Evolutionary conservation across 2,888 invertebrate species (phyloP).

Genomic region (Bhutanitis thaidina): DNA sequence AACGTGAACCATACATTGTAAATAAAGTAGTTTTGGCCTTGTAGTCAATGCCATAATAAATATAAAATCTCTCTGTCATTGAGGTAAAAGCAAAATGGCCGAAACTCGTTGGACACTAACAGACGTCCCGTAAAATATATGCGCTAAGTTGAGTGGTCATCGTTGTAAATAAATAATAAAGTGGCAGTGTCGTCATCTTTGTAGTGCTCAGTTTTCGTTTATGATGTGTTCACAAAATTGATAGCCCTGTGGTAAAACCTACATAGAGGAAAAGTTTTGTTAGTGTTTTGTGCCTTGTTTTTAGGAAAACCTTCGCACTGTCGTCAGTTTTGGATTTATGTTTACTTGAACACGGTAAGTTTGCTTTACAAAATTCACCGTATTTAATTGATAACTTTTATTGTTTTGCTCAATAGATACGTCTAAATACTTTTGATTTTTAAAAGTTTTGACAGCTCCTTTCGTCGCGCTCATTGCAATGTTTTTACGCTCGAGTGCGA

Average conservation of each 20-base stretch:
- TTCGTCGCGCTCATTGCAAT: conserved; percentile 44
- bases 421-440: conserved; percentile 49
- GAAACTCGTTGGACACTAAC: conserved; percentile 58
- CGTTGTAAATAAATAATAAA: conserved; percentile 62
- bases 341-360: conserved; percentile 70
- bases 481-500: conserved; percentile 39
- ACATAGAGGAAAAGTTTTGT: conserved; percentile 47
- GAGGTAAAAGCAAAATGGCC: conserved; percentile 61
- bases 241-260: conserved; percentile 42
- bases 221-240: conserved; percentile 51
- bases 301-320: conserved; percentile 55
- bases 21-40: no score
- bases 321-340: conserved; percentile 74
- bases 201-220: conserved; percentile 54
- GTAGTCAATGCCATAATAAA: no score
- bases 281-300: conserved; percentile 73
- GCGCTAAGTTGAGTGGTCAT: conserved; percentile 46
- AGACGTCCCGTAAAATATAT: conserved; percentile 65
- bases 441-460: conserved; percentile 59
- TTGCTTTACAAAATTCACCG: background rate
- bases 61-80: no score
- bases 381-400: conserved; percentile 11
- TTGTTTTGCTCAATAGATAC: conserved; percentile 36
- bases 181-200: conserved; percentile 43
- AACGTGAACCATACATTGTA: no score